Base-by-base conservation (phyloP, 2,888 invertebrate genomes). In the Leucozona laternaria region DNA sequence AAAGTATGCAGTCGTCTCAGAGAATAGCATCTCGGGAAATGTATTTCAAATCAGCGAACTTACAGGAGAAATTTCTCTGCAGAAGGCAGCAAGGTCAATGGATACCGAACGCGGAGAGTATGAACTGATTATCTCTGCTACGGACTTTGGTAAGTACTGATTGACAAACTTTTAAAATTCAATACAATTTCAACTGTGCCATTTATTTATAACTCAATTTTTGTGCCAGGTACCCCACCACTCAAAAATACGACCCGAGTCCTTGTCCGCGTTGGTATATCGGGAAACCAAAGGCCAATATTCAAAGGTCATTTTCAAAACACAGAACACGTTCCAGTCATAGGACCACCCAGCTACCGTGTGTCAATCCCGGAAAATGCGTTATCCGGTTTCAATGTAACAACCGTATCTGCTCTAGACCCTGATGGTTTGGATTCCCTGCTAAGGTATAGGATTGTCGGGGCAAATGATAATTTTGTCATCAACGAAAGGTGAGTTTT, bases 221-320 rank as follows among this genome's bases (percentile, higher is more conserved):
- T 31, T 40, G n/a, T 25, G 0, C 25, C 73, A 95, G 95, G 95
- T 10, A 91, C 89, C 40, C 96, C 96, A 13, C 94, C 95, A 0
- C 91, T 96, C 0, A 93, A 94, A 66, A 94, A 96, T 48, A 95
- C 96, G 85, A 95, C 95, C 0, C 93, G 94, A 43, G 94, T 96
- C 0, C 93, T 94, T 11, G 94, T 97, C 17, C 93, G 96, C n/a
- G 96, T 97, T 0, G 96, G 96, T 0, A 96, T 96, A 4, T 95
- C 96, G 0, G 96, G 96, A 1, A 96, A 96, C 89, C 96, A 96
- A 89, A 93, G 96, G n/a, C 97, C 96, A 0, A 95, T 96, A n/a
- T 96, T 96, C 89, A 95, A 95, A 88, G 96, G 96, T 1, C 95
- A 96, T 89, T 95, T 95, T 88, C 95, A 95, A 70, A 94, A 94